Base-by-base conservation (phyloP, 2,113 vertebrate species). In the Trichomycterus rosablanca region DNA sequence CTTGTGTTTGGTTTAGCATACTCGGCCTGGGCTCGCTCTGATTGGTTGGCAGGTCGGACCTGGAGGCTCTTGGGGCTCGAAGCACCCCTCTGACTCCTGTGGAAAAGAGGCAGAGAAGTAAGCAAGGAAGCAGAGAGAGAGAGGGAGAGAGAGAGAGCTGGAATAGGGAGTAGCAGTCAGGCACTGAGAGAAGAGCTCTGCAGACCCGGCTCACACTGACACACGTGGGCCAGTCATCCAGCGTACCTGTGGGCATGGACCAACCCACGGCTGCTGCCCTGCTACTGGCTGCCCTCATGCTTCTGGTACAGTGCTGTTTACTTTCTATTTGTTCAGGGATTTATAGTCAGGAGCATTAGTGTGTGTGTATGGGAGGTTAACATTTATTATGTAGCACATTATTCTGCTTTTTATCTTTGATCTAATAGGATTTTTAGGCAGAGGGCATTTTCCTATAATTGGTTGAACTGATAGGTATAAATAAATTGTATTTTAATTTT, bases 31-130 rank as follows among this genome's bases (percentile, higher is more conserved):
- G 70, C 78, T 76, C 73, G 80, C 83, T 81, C 86, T 88, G 90
- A 90, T 89, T 91, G 90, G 89, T 86, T 73, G 26, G 79, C 76
- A 68, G 79, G 82, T 67, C 80, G 84, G 83, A 83, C 80, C 18
- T 70, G 76, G 82, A 68, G 86, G 85, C 84, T 85, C 76, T 71
- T 39, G 26, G 72, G 67, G 72, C 62, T 76, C 73, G 7, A 76
- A 82, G 66, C 71, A 70, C 79, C 80, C 73, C 78, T 81, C 81
- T 78, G 84, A 86, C 81, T 88, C 70, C 56, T 34, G 53, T 56
- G 82, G 88, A 86, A 84, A 83, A 75, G 84, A 83, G 79, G 75
- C 74, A 82, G 75, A 79, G 70, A 77, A 80, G 72, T 81, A 70
- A 74, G 76, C 73, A 71, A 69, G 82, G 43, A 78, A 42, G 78